Percentiles rank a stretch among this genome's conserved stretches.
Conservation (phyloP, 2,888 invertebrate species). For the Amblyjoppa proteus region DNA sequence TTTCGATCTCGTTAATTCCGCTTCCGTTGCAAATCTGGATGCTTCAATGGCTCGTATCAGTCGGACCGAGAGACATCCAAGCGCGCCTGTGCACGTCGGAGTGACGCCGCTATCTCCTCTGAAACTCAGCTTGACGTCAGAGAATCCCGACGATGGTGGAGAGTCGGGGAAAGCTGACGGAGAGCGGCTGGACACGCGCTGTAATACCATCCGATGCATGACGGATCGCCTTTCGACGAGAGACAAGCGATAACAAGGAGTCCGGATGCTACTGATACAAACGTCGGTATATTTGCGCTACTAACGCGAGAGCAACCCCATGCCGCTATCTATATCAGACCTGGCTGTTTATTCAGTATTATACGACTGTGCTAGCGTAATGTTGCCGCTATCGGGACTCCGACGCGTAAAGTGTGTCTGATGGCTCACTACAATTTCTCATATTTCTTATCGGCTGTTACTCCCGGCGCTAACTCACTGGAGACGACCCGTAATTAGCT, state of each 20-base stretch:
- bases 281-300: neutral
- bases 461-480: neutral
- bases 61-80: constrained; percentile 1
- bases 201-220: neutral
- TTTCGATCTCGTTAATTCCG: neutral
- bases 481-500: neutral
- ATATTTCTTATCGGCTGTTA: constrained; percentile 20
- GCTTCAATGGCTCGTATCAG: neutral
- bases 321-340: neutral
- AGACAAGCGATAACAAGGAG: constrained; percentile 30
- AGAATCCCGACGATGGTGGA: constrained; percentile 34
- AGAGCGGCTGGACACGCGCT: constrained; percentile 15
- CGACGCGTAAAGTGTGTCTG: neutral
- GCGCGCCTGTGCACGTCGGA: constrained; percentile 5
- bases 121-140: constrained; percentile 52
- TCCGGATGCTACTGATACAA: neutral
- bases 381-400: neutral
- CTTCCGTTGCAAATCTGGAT: neutral
- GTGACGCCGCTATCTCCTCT: constrained; percentile 38
- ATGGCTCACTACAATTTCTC: neutral
- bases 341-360: neutral
- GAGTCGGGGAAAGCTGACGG: constrained; percentile 1
- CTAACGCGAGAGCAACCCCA: neutral
- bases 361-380: neutral
- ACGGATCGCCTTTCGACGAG: constrained; percentile 40